Conservation (phyloP, 1,140 invertebrate species). For the Drosophila eugracilis region DNA sequence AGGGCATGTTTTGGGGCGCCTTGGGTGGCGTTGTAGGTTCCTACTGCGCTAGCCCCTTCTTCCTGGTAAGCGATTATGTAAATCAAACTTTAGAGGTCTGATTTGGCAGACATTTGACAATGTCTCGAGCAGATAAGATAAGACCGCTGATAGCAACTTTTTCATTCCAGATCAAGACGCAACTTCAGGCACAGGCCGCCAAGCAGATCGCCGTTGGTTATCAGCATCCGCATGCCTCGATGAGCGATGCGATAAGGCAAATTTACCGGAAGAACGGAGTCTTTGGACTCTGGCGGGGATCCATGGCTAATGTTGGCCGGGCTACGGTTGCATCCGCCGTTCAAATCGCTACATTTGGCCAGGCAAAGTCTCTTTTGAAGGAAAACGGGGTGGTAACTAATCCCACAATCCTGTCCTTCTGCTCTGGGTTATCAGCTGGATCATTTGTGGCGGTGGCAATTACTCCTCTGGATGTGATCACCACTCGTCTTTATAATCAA, state of each 20-base stretch:
- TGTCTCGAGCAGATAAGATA: constrained; percentile 36
- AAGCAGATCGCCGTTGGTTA: constrained; percentile 94
- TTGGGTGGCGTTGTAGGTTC: constrained; percentile 89
- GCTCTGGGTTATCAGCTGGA: constrained; percentile 91
- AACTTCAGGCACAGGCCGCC: constrained; percentile 92
- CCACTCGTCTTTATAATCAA: constrained; percentile 96
- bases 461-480: constrained; percentile 95
- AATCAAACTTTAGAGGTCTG: constrained; percentile 9
- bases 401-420: constrained; percentile 89
- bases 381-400: constrained; percentile 85
- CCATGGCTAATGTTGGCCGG: constrained; percentile 90
- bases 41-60: constrained; percentile 78
- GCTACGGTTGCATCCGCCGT: constrained; percentile 93
- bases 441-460: constrained; percentile 92
- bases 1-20: constrained; percentile 89
- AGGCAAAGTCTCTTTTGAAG: constrained; percentile 87
- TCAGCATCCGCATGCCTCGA: constrained; percentile 92
- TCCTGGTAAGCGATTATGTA: constrained; percentile 75
- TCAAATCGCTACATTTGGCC: constrained; percentile 93
- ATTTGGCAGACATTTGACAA: constrained; percentile 6
- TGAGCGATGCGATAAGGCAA: constrained; percentile 88
- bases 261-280: constrained; percentile 91
- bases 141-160: constrained; percentile 13
- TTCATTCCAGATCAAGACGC: constrained; percentile 90
- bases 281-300: constrained; percentile 91